Evolutionary conservation across 2,888 invertebrate genomes (phyloP).

Genomic region (Plusia festucae): DNA sequence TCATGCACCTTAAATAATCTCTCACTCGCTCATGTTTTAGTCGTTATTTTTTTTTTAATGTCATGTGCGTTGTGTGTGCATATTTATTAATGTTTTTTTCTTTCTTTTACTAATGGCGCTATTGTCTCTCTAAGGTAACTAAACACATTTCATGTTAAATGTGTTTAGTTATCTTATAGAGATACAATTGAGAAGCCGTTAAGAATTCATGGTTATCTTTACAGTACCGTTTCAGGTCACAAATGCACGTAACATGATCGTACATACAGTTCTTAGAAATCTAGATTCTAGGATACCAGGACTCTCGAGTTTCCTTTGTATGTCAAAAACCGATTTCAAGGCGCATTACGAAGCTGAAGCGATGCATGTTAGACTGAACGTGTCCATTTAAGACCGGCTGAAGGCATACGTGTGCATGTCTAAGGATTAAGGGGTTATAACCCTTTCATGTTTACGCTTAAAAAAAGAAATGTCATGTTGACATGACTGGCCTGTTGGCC

Average conservation of each 20-base stretch:
- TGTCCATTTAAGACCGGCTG: constrained; percentile 50
- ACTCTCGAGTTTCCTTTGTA: constrained; percentile 28
- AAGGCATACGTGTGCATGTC: constrained; percentile 41
- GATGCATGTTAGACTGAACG: constrained; percentile 42
- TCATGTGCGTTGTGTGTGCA: too few relatives aligned
- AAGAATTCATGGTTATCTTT: background rate
- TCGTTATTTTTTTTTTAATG: too few relatives aligned
- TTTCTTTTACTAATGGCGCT: too few relatives aligned
- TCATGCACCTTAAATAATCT: too few relatives aligned
- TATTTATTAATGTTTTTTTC: too few relatives aligned
- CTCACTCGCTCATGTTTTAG: too few relatives aligned
- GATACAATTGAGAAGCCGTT: background rate
- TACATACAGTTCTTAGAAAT: background rate
- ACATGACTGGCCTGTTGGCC: too few relatives aligned
- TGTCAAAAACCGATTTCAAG: constrained; percentile 45
- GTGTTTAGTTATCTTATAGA: too few relatives aligned
- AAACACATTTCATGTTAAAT: too few relatives aligned
- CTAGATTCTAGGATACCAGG: background rate
- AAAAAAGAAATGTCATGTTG: too few relatives aligned
- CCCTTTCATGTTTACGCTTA: constrained; percentile 21
- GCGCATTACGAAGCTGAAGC: constrained; percentile 32
- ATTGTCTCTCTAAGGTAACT: too few relatives aligned
- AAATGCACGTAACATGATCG: too few relatives aligned
- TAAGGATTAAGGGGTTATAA: constrained; percentile 41
- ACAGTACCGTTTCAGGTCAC: background rate